A percentile compares a stretch with the other conserved stretches of the same genome.
These are phyloP conservation scores for Chascanopsetta lugubris DNA, from an alignment of 2,113 vertebrate genomes.

Conservation along the genomic window DNA sequence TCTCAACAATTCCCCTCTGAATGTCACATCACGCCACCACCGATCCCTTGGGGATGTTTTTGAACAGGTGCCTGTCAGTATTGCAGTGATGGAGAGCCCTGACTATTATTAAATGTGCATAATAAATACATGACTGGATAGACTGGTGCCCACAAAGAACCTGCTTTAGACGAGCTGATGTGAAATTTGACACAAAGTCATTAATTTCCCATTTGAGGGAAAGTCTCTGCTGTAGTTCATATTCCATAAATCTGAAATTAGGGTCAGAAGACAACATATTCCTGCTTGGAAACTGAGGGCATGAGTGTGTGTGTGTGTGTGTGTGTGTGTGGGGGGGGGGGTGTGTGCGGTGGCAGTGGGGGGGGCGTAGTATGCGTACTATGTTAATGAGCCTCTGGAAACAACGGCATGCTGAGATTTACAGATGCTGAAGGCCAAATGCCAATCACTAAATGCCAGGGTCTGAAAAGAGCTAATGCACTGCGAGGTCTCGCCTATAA, in stretches of 20 bases:
- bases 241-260: conserved; percentile 33
- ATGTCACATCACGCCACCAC: conserved; percentile 4
- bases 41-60: background rate
- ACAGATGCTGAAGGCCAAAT: conserved; percentile 52
- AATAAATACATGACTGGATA: conserved; percentile 3
- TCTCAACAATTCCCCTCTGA: conserved; percentile 1
- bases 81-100: conserved; percentile 1
- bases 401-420: conserved; percentile 34
- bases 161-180: conserved; percentile 24
- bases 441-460: conserved; percentile 70
- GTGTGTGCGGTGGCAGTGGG: too few relatives aligned
- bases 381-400: conserved; percentile 41
- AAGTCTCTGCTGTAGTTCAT: conserved; percentile 1
- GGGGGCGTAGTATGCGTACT: too few relatives aligned
- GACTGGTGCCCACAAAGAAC: background rate
- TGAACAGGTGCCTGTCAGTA: background rate
- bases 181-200: conserved; percentile 43
- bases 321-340: too few relatives aligned
- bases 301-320: conserved; percentile 33
- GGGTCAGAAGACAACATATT: conserved; percentile 44
- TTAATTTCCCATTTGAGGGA: conserved; percentile 42
- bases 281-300: conserved; percentile 28
- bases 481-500: conserved; percentile 25
- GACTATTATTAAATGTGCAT: conserved; percentile 14
- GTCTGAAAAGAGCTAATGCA: conserved; percentile 31